Conservation (phyloP, 2,113 vertebrate genomes). For the Hylia prasina region DNA sequence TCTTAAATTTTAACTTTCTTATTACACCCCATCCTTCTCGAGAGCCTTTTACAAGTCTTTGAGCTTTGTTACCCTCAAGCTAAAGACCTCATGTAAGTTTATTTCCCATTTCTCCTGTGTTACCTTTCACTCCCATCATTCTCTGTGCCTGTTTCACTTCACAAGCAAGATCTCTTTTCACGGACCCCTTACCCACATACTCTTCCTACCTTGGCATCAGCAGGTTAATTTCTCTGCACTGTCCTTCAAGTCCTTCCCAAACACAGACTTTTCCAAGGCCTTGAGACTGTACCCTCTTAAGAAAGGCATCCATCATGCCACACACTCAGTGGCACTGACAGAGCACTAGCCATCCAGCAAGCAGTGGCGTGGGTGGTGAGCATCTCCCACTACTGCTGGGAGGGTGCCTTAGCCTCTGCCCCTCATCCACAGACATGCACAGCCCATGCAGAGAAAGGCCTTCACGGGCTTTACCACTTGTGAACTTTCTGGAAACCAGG, state of each 20-base stretch:
- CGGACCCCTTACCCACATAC: rapidly evolving
- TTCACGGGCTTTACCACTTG: background rate
- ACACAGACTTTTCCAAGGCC: background rate
- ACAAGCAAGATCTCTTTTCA: background rate
- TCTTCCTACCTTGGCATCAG: background rate
- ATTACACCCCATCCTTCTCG: background rate
- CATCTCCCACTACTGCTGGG: rapidly evolving
- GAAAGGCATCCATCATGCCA: background rate
- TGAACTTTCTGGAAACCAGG: background rate
- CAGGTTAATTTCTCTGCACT: background rate
- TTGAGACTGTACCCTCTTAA: background rate
- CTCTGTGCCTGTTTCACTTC: background rate
- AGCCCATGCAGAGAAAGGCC: background rate
- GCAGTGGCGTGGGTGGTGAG: rapidly evolving
- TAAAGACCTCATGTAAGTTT: background rate
- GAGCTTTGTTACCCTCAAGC: background rate
- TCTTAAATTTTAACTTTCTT: slow-evolving; percentile 10
- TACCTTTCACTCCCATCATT: background rate
- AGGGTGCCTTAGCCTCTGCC: background rate
- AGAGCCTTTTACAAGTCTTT: background rate
- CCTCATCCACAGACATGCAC: rapidly evolving
- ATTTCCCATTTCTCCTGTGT: background rate
- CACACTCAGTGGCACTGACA: background rate
- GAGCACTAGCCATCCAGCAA: background rate
- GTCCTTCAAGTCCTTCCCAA: background rate